phyloP scores from a whole-genome alignment of 1,140 invertebrate genomes.

The Acromyrmex echinatior region DNA sequence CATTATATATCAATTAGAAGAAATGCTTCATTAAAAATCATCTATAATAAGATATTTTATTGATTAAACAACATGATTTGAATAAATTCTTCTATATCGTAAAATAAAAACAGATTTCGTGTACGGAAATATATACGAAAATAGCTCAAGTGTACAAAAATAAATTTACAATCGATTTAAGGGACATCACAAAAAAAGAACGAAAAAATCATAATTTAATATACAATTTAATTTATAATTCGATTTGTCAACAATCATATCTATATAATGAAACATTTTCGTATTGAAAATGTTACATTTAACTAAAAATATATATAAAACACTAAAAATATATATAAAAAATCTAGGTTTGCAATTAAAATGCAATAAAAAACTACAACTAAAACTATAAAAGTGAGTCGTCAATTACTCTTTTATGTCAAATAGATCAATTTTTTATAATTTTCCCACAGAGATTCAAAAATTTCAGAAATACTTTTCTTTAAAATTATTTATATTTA shows the following conservation, averaged over 20 bases:
- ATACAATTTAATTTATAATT: neutral
- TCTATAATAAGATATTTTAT: neutral
- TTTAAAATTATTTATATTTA: neutral
- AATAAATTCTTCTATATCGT: neutral
- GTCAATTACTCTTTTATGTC: neutral
- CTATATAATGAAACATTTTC: constrained; percentile 15
- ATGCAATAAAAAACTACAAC: neutral
- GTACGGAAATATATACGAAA: neutral
- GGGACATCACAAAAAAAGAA: neutral
- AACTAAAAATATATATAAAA: neutral
- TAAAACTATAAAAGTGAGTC: neutral
- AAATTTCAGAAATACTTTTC: constrained; percentile 3
- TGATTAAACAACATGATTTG: neutral
- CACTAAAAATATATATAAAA: neutral
- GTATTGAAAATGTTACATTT: neutral
- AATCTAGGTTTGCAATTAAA: neutral
- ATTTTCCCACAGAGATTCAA: neutral
- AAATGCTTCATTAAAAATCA: neutral
- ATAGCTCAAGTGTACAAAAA: neutral
- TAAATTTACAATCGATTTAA: constrained; percentile 20
- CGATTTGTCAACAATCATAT: neutral
- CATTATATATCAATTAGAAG: constrained; percentile 1
- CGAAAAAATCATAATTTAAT: neutral
- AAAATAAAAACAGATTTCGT: constrained; percentile 2
- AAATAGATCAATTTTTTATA: neutral